These are phyloP conservation scores for Rhorus exstirpatorius DNA, from an alignment of 2,888 invertebrate species.

Conservation along the genomic window DNA sequence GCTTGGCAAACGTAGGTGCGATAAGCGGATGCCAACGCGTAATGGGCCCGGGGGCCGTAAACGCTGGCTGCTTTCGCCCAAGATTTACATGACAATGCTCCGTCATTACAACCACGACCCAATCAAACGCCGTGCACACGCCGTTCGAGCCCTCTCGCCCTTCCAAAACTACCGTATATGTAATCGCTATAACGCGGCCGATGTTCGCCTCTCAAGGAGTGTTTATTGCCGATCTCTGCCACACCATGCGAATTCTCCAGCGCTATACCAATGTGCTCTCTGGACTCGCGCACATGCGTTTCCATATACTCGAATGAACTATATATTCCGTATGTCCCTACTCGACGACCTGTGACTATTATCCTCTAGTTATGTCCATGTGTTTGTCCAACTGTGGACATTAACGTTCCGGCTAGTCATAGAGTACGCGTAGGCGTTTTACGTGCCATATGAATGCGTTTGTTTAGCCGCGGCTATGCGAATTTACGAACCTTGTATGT, in stretches of 20 bases:
- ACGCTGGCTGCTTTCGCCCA: slow-evolving; percentile 73
- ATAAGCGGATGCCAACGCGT: slow-evolving; percentile 75
- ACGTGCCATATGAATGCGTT: not conserved
- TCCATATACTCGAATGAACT: slow-evolving; percentile 22
- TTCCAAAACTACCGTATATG: slow-evolving; percentile 63
- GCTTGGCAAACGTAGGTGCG: slow-evolving; percentile 72
- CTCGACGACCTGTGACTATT: slow-evolving; percentile 12
- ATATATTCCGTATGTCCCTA: slow-evolving; percentile 6
- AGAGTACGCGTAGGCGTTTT: slow-evolving; percentile 1
- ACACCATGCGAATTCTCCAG: slow-evolving; percentile 65
- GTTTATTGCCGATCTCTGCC: slow-evolving; percentile 68
- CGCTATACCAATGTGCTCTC: not conserved
- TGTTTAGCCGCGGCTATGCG: no score
- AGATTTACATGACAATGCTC: slow-evolving; percentile 85
- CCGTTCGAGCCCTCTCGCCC: slow-evolving; percentile 82
- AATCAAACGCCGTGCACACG: slow-evolving; percentile 83
- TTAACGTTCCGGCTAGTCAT: not conserved
- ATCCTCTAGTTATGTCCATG: slow-evolving; percentile 17
- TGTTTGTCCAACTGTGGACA: not conserved
- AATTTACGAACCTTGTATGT: no score
- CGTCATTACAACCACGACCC: slow-evolving; percentile 83
- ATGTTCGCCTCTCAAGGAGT: slow-evolving; percentile 30
- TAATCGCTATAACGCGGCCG: slow-evolving; percentile 7
- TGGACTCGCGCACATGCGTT: slow-evolving; percentile 15
- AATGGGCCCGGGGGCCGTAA: slow-evolving; percentile 78